These are phyloP conservation scores for Odontophorus gujanensis DNA, from an alignment of 2,113 vertebrate genomes.

Conservation along the genomic window DNA sequence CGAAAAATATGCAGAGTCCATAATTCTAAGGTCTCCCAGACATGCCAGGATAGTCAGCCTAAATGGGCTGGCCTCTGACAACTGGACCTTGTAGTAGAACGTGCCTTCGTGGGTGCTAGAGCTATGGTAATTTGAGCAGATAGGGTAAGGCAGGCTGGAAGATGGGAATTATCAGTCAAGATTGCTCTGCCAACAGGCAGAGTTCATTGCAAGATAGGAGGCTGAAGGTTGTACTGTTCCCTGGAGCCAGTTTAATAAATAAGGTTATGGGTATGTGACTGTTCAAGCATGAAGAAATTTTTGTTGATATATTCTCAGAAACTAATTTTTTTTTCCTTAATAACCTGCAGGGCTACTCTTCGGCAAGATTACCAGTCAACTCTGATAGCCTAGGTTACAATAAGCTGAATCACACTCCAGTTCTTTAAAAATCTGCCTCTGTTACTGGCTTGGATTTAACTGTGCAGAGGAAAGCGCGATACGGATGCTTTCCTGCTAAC, in stretches of 20 bases:
- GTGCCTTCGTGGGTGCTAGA: slow-evolving; percentile 3
- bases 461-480: slow-evolving; percentile 46
- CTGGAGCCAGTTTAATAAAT: slow-evolving; percentile 57
- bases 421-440: slow-evolving; percentile 34
- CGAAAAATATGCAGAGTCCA: neutral
- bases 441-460: slow-evolving; percentile 48
- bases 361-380: slow-evolving; percentile 13
- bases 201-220: neutral
- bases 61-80: neutral
- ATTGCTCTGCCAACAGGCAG: slow-evolving; percentile 24
- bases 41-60: neutral
- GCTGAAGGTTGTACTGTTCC: slow-evolving; percentile 48
- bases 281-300: slow-evolving; percentile 63
- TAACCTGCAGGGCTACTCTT: slow-evolving; percentile 45
- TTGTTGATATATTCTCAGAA: slow-evolving; percentile 66
- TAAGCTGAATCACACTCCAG: slow-evolving; percentile 36
- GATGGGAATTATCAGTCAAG: slow-evolving; percentile 46
- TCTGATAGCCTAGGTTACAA: slow-evolving; percentile 29
- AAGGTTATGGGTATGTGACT: slow-evolving; percentile 37
- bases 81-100: neutral
- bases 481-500: slow-evolving; percentile 64
- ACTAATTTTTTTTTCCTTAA: slow-evolving; percentile 47
- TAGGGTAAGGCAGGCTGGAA: neutral
- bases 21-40: neutral
- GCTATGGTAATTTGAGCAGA: slow-evolving; percentile 22